Conservation (phyloP, 1,140 invertebrate species). For the Bacillus rossius region DNA sequence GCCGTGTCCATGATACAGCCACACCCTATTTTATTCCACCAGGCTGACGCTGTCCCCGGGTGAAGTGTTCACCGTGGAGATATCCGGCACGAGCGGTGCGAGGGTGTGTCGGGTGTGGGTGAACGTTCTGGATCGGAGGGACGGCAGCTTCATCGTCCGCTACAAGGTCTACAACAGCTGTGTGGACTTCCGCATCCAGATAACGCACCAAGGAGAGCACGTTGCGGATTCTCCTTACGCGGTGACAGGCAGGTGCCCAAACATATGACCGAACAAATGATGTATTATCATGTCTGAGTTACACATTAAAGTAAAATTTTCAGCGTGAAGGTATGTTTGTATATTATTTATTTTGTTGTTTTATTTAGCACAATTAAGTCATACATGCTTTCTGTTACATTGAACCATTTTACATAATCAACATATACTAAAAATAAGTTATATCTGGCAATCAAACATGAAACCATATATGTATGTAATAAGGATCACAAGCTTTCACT, state of each 20-base stretch:
- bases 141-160: conserved; percentile 80
- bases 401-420: neutral
- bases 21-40: too few species aligned
- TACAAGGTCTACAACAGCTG: conserved; percentile 77
- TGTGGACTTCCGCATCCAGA: conserved; percentile 58
- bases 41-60: conserved; percentile 21
- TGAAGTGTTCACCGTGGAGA: conserved; percentile 44
- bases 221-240: conserved; percentile 61
- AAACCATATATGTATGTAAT: too few species aligned
- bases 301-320: neutral
- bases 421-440: too few species aligned
- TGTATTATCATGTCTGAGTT: neutral
- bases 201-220: conserved; percentile 61
- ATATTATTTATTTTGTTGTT: conserved; percentile 2
- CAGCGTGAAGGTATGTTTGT: neutral
- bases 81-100: conserved; percentile 46
- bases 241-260: conserved; percentile 49
- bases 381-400: neutral
- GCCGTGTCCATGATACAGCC: too few species aligned
- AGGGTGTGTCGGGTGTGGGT: conserved; percentile 60
- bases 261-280: neutral
- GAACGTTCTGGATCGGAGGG: conserved; percentile 74
- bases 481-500: too few species aligned
- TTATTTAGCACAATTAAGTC: neutral
- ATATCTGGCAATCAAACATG: too few species aligned